Conservation (phyloP, 2,888 invertebrate species). For the Lepidonotus clava region DNA sequence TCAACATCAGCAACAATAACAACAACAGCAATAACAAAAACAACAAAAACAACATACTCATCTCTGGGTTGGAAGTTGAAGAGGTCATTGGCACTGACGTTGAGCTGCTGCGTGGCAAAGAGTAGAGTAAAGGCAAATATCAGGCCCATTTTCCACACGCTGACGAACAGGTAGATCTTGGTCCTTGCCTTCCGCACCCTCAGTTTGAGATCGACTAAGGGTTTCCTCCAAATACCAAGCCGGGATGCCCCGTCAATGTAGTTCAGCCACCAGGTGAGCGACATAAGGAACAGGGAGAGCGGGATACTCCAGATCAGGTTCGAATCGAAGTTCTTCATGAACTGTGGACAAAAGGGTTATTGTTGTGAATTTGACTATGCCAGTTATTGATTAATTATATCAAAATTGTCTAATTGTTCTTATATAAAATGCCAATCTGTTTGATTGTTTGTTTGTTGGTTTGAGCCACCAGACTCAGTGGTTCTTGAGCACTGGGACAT, state of each 20-base stretch:
- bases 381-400: too few species aligned
- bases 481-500: too few species aligned
- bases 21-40: too few species aligned
- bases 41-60: not conserved
- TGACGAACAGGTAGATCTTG: slow-evolving; percentile 93
- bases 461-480: too few species aligned
- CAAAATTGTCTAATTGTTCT: too few species aligned
- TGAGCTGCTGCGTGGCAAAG: not conserved
- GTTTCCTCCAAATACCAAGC: not conserved
- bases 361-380: too few species aligned
- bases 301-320: slow-evolving; percentile 45
- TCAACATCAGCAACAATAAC: too few species aligned
- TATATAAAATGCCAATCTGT: too few species aligned
- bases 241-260: slow-evolving; percentile 38
- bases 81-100: not conserved
- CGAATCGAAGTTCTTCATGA: not conserved
- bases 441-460: too few species aligned
- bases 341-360: too few species aligned
- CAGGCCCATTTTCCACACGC: slow-evolving; percentile 92
- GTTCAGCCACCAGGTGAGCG: slow-evolving; percentile 54
- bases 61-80: not conserved
- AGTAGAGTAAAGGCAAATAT: slow-evolving; percentile 87
- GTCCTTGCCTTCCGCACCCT: slow-evolving; percentile 83
- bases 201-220: not conserved
- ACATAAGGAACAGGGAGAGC: slow-evolving; percentile 52